Evolutionary conservation across 2,888 invertebrate species (phyloP).

Genomic region (Tetheella fluctuosa): DNA sequence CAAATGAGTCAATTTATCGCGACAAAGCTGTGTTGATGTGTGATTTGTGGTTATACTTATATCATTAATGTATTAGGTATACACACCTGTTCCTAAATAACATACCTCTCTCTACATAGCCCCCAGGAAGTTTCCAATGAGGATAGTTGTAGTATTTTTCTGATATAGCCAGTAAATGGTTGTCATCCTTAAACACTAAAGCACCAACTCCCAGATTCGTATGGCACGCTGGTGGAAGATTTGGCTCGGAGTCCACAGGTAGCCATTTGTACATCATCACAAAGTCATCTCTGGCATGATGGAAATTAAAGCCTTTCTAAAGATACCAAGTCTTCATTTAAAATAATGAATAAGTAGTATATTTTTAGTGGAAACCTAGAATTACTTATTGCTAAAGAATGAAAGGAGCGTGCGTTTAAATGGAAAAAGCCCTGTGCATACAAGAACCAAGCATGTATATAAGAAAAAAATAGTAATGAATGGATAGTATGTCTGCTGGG

Average conservation of each 20-base stretch:
- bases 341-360: constrained; percentile 21
- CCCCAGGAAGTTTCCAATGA: constrained; percentile 97
- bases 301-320: constrained; percentile 93
- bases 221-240: constrained; percentile 90
- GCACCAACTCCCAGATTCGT: constrained; percentile 93
- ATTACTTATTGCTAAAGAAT: constrained; percentile 14
- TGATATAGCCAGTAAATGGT: constrained; percentile 91
- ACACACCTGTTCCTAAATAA: background rate
- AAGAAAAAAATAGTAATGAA: too few relatives aligned
- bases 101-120: constrained; percentile 92
- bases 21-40: too few relatives aligned
- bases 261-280: constrained; percentile 94
- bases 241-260: constrained; percentile 83
- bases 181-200: constrained; percentile 90
- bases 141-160: constrained; percentile 87
- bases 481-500: too few relatives aligned
- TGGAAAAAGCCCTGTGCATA: too few relatives aligned
- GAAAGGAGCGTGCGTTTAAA: too few relatives aligned
- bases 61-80: too few relatives aligned
- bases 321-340: constrained; percentile 58
- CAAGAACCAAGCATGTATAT: too few relatives aligned
- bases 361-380: background rate
- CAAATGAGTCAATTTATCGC: too few relatives aligned
- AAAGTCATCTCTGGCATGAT: constrained; percentile 92
- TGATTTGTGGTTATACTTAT: too few relatives aligned